Conservation (phyloP, 2,797 vertebrate genomes). For the Hippoglossus hippoglossus region DNA sequence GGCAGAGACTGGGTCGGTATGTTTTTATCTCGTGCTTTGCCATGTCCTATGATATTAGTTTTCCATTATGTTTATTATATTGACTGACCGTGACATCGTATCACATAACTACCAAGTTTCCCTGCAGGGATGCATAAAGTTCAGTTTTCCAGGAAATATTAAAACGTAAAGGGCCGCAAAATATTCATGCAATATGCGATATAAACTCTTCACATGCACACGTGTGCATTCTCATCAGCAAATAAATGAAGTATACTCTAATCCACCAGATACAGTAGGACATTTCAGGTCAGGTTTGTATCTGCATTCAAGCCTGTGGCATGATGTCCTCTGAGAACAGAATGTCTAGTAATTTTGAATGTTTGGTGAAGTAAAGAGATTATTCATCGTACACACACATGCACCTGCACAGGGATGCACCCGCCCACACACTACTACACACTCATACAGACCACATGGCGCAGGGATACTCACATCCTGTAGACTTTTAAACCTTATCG, state of each 20-base stretch:
- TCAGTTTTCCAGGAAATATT: constrained; percentile 1
- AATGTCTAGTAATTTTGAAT: constrained; percentile 62
- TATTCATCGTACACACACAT: constrained; percentile 44
- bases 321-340: constrained; percentile 53
- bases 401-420: background rate
- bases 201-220: background rate
- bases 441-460: constrained; percentile 5
- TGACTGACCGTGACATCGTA: background rate
- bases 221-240: background rate
- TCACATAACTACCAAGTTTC: background rate
- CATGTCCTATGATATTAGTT: constrained; percentile 4
- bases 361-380: constrained; percentile 65
- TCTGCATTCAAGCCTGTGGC: constrained; percentile 42
- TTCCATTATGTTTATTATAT: constrained; percentile 10
- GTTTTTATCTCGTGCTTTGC: constrained; percentile 37
- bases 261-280: constrained; percentile 27
- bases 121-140: background rate
- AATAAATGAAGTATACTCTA: constrained; percentile 5
- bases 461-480: constrained; percentile 1
- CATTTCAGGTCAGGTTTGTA: constrained; percentile 52
- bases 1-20: constrained; percentile 34
- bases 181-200: background rate
- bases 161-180: too few relatives aligned
- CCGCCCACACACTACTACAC: constrained; percentile 2
- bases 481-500: constrained; percentile 44